Evolutionary conservation across 2,797 vertebrate genomes (phyloP).

Genomic region (Sebastes diaconus): DNA sequence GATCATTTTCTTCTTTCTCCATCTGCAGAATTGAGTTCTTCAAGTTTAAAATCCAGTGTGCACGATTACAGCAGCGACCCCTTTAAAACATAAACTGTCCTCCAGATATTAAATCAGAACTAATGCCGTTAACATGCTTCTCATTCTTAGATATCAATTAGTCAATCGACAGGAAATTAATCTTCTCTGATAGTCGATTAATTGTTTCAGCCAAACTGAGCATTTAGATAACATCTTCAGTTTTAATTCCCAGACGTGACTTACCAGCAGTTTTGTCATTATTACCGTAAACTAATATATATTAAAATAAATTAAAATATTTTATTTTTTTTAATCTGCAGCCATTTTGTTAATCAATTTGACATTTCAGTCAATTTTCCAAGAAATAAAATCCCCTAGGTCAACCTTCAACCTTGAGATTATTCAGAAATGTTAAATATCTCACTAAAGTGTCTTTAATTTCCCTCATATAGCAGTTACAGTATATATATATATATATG

Average conservation of each 20-base stretch:
- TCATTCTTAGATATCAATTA: background rate
- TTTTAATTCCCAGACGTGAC: too few relatives aligned
- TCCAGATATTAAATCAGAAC: background rate
- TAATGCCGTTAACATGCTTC: background rate
- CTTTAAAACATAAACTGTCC: background rate
- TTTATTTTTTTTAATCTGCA: too few relatives aligned
- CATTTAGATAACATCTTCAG: too few relatives aligned
- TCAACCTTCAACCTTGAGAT: background rate
- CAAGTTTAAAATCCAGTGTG: background rate
- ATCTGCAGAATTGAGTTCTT: background rate
- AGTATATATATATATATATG: background rate
- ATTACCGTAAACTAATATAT: too few relatives aligned
- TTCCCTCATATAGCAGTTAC: background rate
- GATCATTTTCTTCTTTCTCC: background rate
- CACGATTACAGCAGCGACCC: background rate
- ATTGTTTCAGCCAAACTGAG: too few relatives aligned
- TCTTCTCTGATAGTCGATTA: background rate
- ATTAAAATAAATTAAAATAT: too few relatives aligned
- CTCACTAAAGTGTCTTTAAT: background rate
- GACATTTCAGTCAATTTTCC: too few relatives aligned
- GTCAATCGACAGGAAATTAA: background rate
- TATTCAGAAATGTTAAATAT: background rate
- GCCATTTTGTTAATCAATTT: too few relatives aligned
- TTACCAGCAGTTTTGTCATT: too few relatives aligned
- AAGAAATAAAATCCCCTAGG: too few relatives aligned